Evolutionary conservation across 2,888 invertebrate genomes (phyloP).

Genomic region (Harmothoe impar): DNA sequence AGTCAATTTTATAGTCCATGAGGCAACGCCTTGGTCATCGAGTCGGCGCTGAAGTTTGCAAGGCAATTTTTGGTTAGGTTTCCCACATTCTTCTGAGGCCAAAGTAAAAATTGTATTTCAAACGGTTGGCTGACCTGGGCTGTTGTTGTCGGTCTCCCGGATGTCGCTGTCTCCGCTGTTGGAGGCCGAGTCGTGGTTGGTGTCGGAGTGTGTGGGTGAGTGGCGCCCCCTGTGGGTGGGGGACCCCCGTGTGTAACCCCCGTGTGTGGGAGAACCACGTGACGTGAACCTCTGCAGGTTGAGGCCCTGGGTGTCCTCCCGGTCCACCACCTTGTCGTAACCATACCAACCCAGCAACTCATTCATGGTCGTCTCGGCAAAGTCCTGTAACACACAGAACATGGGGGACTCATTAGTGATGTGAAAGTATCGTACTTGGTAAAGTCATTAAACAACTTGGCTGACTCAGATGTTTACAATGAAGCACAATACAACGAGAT

Average conservation of each 20-base stretch:
- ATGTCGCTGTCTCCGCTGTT: slow-evolving; percentile 59
- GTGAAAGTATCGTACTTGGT: no score
- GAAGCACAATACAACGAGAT: no score
- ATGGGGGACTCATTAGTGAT: no score
- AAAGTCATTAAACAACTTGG: no score
- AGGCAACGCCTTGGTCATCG: no score
- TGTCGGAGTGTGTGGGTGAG: background rate
- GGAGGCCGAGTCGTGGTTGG: slow-evolving; percentile 32
- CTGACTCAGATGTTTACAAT: no score
- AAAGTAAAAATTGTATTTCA: no score
- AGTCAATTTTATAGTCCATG: no score
- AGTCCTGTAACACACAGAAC: slow-evolving; percentile 87
- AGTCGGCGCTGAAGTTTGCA: no score
- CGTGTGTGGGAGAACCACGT: background rate
- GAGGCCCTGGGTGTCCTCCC: slow-evolving; percentile 86
- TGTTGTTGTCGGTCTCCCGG: background rate
- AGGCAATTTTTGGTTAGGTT: no score
- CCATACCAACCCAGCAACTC: slow-evolving; percentile 96
- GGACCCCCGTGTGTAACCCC: no score
- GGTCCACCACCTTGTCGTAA: slow-evolving; percentile 89
- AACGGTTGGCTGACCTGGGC: slow-evolving; percentile 51
- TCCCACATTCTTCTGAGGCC: no score
- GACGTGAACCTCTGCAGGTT: slow-evolving; percentile 77
- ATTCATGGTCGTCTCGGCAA: slow-evolving; percentile 95
- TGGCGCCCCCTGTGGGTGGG: background rate